Evolutionary conservation across 2,797 vertebrate species (phyloP).

Genomic region (Chloroceryle amazona): DNA sequence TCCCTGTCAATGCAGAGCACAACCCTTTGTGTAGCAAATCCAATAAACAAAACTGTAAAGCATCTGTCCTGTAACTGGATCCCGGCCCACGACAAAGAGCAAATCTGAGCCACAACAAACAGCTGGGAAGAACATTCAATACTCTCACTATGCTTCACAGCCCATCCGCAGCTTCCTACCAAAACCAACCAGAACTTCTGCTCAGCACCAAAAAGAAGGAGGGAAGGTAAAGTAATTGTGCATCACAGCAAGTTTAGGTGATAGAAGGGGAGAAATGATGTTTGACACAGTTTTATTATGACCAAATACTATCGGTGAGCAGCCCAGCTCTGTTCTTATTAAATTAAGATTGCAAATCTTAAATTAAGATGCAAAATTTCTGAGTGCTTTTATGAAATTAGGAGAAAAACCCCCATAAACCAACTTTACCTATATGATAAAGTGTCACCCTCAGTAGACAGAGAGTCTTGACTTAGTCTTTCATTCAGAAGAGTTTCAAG

Average conservation of each 20-base stretch:
- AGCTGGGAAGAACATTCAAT: slow-evolving; percentile 43
- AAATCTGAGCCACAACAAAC: slow-evolving; percentile 1
- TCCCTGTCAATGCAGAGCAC: slow-evolving; percentile 16
- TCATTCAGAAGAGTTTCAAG: not conserved
- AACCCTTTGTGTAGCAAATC: slow-evolving; percentile 41
- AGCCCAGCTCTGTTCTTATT: not conserved
- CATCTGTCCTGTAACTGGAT: slow-evolving; percentile 68
- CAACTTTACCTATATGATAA: not conserved
- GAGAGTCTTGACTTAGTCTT: not conserved
- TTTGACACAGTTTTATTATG: not conserved
- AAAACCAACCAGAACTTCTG: not conserved
- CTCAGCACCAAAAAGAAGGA: not conserved
- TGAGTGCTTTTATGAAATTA: fast-evolving
- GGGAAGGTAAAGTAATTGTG: not conserved
- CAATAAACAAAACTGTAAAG: slow-evolving; percentile 53
- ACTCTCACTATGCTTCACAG: not conserved
- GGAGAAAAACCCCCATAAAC: not conserved
- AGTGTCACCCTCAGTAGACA: not conserved
- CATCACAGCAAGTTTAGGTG: not conserved
- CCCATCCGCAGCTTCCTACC: not conserved
- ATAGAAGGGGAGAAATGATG: not conserved
- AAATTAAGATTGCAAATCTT: not conserved
- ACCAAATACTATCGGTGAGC: not conserved
- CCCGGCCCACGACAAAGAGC: not conserved
- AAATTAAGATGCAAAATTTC: not conserved